Evolutionary conservation across 2,888 invertebrate genomes (phyloP).

Genomic region (Galeopsomyia nigrocyanea): DNA sequence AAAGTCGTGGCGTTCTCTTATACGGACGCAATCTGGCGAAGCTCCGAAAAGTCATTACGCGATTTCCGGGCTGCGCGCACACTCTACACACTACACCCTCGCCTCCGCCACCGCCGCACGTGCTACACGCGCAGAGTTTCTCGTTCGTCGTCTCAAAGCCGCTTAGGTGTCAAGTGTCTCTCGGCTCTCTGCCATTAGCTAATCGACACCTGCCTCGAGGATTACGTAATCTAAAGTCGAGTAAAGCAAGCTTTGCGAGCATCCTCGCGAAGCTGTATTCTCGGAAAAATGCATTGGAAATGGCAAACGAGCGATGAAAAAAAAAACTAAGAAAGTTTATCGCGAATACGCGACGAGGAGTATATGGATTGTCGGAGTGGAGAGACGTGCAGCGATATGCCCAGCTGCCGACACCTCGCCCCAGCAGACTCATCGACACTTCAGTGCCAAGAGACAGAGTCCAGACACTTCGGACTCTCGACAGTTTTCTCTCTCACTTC

Average conservation of each 20-base stretch:
- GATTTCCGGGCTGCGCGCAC: constrained; percentile 41
- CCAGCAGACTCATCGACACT: constrained; percentile 8
- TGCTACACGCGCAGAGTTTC: neutral
- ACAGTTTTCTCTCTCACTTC: too few species aligned
- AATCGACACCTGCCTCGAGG: constrained; percentile 28
- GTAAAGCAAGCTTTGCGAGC: neutral
- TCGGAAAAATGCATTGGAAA: neutral
- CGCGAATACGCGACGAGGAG: neutral
- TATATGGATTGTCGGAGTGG: constrained; percentile 5
- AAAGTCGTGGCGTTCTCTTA: constrained; percentile 33
- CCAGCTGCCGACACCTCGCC: constrained; percentile 22
- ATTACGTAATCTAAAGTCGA: constrained; percentile 9
- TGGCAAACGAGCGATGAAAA: neutral
- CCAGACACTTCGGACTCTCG: constrained; percentile 3
- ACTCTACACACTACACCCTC: constrained; percentile 1
- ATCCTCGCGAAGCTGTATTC: neutral
- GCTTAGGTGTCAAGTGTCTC: constrained; percentile 40
- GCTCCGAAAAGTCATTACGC: constrained; percentile 39
- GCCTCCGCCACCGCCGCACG: neutral
- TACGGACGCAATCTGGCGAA: constrained; percentile 39
- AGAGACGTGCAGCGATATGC: constrained; percentile 1
- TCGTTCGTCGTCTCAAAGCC: neutral
- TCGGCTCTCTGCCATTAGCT: constrained; percentile 34
- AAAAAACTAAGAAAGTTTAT: too few species aligned
- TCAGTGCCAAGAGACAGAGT: constrained; percentile 6